Percentiles rank a stretch among this genome's conserved stretches.
phyloP scores from a whole-genome alignment of 2,113 vertebrate genomes.

The Natator depressus region DNA sequence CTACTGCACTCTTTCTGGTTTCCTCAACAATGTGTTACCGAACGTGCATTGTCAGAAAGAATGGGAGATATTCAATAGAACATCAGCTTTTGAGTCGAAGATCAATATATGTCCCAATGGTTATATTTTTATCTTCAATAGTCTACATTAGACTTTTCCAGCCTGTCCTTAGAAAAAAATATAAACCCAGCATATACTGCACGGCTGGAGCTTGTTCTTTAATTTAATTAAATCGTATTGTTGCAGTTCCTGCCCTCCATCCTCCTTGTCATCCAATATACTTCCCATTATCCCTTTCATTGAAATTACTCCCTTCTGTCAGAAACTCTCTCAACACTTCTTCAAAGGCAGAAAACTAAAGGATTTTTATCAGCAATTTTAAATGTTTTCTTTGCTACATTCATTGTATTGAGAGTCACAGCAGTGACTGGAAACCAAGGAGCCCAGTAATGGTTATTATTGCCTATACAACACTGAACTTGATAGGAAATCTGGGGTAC shows the following conservation, averaged over 20 bases:
- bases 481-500: constrained; percentile 52
- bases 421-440: constrained; percentile 60
- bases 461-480: constrained; percentile 28
- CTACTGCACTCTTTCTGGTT: background rate
- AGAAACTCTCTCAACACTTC: constrained; percentile 60
- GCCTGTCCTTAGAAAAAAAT: background rate
- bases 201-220: constrained; percentile 59
- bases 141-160: constrained; percentile 17
- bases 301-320: constrained; percentile 66
- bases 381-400: constrained; percentile 66
- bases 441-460: constrained; percentile 50
- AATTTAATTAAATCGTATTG: constrained; percentile 70
- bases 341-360: constrained; percentile 64
- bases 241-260: constrained; percentile 43
- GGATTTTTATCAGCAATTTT: constrained; percentile 63
- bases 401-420: constrained; percentile 60
- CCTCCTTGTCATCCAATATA: constrained; percentile 47
- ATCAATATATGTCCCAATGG: constrained; percentile 19
- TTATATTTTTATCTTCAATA: constrained; percentile 63
- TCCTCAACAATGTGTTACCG: background rate
- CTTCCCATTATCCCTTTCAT: constrained; percentile 55
- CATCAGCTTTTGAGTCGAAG: constrained; percentile 45
- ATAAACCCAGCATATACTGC: constrained; percentile 10
- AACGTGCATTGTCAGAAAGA: background rate
- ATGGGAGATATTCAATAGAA: background rate